A percentile compares a stretch with the other conserved stretches of the same genome.
Conservation (phyloP, 2,888 invertebrate species). For the Oxyscelio sp. region DNA sequence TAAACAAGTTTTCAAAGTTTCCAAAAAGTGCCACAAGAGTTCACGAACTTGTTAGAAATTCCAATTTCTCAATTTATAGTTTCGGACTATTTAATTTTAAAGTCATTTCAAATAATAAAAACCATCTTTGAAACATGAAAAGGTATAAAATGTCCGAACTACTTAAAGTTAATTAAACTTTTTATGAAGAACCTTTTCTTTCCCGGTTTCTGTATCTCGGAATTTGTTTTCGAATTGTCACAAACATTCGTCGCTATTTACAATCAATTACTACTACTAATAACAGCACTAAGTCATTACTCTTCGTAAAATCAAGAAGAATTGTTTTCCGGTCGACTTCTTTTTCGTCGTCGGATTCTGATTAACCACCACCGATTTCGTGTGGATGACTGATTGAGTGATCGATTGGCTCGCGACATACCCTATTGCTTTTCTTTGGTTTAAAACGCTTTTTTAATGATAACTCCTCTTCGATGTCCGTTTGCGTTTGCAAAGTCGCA, state of each 20-base stretch:
- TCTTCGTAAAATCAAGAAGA: constrained; percentile 43
- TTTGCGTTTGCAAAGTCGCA: constrained; percentile 40
- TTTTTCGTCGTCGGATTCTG: constrained; percentile 42
- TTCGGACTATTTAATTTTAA: too few species aligned
- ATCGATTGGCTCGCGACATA: constrained; percentile 52
- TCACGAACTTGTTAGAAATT: too few species aligned
- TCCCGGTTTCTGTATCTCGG: too few species aligned
- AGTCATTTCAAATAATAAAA: too few species aligned
- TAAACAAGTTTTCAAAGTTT: too few species aligned
- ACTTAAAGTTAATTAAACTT: too few species aligned
- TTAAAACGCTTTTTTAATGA: constrained; percentile 49
- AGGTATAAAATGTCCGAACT: too few species aligned
- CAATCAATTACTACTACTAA: constrained; percentile 29
- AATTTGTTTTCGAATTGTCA: neutral
- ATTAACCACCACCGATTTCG: constrained; percentile 59
- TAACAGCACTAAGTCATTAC: constrained; percentile 27
- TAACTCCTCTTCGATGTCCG: constrained; percentile 36
- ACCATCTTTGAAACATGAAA: too few species aligned
- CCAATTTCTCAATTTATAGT: too few species aligned
- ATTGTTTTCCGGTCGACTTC: constrained; percentile 50
- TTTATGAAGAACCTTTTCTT: too few species aligned
- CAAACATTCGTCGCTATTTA: neutral
- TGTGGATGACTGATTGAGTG: constrained; percentile 58
- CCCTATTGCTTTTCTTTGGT: constrained; percentile 58
- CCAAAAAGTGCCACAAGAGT: too few species aligned